Conservation (phyloP, 2,888 invertebrate genomes). For the Harpagoxenus sublaevis region DNA sequence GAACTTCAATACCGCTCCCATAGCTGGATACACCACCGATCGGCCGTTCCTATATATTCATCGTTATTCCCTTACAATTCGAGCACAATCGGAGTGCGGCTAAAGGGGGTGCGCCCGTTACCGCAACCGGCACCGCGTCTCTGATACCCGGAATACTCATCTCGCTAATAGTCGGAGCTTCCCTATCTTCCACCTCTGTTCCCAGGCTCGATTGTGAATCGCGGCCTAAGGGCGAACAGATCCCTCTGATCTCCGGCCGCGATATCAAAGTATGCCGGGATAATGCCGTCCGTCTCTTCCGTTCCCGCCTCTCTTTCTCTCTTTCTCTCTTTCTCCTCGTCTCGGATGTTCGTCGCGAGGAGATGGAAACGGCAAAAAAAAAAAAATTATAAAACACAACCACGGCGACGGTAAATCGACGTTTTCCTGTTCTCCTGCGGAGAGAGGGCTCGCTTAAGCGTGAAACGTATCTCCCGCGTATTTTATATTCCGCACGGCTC, state of each 20-base stretch:
- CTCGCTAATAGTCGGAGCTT: slow-evolving; percentile 53
- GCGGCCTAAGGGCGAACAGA: slow-evolving; percentile 54
- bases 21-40: slow-evolving; percentile 28
- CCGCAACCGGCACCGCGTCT: slow-evolving; percentile 51
- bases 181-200: slow-evolving; percentile 54
- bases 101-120: slow-evolving; percentile 51
- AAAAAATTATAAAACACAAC: slow-evolving; percentile 56
- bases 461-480: slow-evolving; percentile 55
- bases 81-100: slow-evolving; percentile 51
- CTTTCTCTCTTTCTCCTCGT: neutral
- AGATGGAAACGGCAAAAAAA: slow-evolving; percentile 33
- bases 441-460: slow-evolving; percentile 54
- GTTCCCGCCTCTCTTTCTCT: neutral
- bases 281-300: slow-evolving; percentile 35
- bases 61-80: slow-evolving; percentile 55
- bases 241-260: slow-evolving; percentile 48
- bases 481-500: slow-evolving; percentile 55
- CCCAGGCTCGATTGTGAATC: slow-evolving; percentile 53
- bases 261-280: slow-evolving; percentile 56
- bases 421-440: slow-evolving; percentile 53
- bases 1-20: slow-evolving; percentile 5
- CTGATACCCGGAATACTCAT: slow-evolving; percentile 58
- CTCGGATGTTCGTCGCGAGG: slow-evolving; percentile 31
- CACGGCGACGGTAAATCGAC: slow-evolving; percentile 49
- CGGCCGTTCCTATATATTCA: slow-evolving; percentile 25